phyloP scores from a whole-genome alignment of 2,888 invertebrate genomes.

The Adelphocoris suturalis region DNA sequence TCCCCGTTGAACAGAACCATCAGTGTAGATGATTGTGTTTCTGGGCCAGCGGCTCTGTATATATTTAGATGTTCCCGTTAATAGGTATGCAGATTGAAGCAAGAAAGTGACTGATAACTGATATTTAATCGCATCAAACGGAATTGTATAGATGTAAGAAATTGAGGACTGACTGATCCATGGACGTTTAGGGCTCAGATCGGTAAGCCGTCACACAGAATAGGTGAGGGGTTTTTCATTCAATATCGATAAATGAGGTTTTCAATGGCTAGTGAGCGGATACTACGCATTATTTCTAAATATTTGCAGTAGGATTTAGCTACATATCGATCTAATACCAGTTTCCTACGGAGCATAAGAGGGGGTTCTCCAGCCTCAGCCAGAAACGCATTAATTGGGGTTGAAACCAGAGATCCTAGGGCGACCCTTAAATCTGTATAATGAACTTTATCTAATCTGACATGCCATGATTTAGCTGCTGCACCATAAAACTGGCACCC shows the following conservation, averaged over 20 bases:
- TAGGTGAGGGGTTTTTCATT: not conserved
- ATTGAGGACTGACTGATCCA: not conserved
- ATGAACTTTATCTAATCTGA: not conserved
- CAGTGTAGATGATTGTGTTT: too few species aligned
- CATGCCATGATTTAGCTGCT: not conserved
- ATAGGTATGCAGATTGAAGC: not conserved
- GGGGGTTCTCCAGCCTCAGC: not conserved
- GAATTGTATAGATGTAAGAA: not conserved
- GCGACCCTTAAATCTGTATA: not conserved
- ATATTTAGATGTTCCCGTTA: too few species aligned
- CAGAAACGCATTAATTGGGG: not conserved
- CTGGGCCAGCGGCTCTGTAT: too few species aligned
- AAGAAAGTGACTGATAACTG: not conserved
- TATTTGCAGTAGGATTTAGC: not conserved
- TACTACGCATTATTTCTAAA: not conserved
- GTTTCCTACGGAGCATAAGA: not conserved
- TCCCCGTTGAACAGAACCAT: too few species aligned
- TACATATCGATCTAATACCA: not conserved
- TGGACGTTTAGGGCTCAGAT: not conserved
- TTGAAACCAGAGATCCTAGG: not conserved
- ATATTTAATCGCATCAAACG: not conserved
- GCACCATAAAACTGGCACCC: conserved; percentile 34
- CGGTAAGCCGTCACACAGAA: not conserved
- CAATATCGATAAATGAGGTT: not conserved
- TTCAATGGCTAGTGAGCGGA: not conserved